Evolutionary conservation across 1,140 invertebrate species (phyloP).

Genomic region (Cylas formicarius): DNA sequence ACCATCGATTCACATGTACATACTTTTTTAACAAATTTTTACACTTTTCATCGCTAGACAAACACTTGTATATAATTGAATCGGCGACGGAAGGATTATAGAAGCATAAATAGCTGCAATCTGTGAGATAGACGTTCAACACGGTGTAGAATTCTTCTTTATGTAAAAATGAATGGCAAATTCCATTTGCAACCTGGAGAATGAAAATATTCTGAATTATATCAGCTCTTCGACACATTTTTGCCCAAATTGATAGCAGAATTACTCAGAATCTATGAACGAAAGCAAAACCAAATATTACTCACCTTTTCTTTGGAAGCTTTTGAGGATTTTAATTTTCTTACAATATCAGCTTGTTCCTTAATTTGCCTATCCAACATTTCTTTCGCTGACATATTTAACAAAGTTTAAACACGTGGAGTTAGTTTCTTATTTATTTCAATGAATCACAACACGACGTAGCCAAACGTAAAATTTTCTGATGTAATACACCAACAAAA

Average conservation of each 20-base stretch:
- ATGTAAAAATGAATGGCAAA: constrained; percentile 21
- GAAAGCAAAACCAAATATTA: background rate
- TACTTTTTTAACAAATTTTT: constrained; percentile 40
- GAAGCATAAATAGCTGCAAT: constrained; percentile 50
- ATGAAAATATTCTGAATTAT: constrained; percentile 15
- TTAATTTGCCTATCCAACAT: constrained; percentile 53
- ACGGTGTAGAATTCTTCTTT: constrained; percentile 26
- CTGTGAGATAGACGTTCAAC: constrained; percentile 43
- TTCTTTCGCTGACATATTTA: constrained; percentile 15
- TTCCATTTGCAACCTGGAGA: constrained; percentile 22
- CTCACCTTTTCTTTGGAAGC: constrained; percentile 63
- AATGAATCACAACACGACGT: too few relatives aligned
- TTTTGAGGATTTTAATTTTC: constrained; percentile 73
- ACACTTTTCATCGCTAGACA: constrained; percentile 35
- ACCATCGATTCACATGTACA: constrained; percentile 51
- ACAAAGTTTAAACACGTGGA: too few relatives aligned
- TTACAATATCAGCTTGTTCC: constrained; percentile 71
- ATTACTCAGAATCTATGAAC: constrained; percentile 2
- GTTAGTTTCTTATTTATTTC: too few relatives aligned
- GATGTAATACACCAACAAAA: too few relatives aligned
- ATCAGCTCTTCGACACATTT: constrained; percentile 8
- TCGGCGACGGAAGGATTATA: constrained; percentile 48
- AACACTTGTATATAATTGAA: constrained; percentile 46
- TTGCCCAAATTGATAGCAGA: constrained; percentile 2
- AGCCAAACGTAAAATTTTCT: too few relatives aligned